Evolutionary conservation across 2,888 invertebrate genomes (phyloP).

Genomic region (Caenorhabditis auriculariae): DNA sequence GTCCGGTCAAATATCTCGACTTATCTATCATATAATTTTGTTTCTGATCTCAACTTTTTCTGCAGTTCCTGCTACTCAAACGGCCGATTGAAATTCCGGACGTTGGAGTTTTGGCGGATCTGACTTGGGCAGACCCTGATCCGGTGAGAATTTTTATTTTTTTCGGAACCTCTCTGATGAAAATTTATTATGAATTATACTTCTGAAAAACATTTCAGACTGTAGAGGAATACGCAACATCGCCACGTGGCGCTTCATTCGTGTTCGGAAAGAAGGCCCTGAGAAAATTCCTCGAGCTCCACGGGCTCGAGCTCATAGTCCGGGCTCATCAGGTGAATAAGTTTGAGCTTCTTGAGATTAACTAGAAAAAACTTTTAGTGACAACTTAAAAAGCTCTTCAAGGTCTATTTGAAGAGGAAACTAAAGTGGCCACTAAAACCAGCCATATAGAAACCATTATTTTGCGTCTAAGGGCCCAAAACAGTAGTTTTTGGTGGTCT

Average conservation of each 20-base stretch:
- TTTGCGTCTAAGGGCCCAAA: too few species aligned
- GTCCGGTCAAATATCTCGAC: too few species aligned
- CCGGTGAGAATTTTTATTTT: constrained; percentile 12
- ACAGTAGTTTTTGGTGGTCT: too few species aligned
- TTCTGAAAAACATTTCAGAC: constrained; percentile 6
- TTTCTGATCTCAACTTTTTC: neutral
- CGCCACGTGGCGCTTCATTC: constrained; percentile 38
- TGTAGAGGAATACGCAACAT: constrained; percentile 38
- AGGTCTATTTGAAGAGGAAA: too few species aligned
- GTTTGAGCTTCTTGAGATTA: too few species aligned
- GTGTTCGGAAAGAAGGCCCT: constrained; percentile 55
- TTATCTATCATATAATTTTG: too few species aligned
- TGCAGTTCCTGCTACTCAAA: constrained; percentile 69
- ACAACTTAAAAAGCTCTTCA: too few species aligned
- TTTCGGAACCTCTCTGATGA: neutral
- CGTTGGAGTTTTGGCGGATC: constrained; percentile 67
- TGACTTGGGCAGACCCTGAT: constrained; percentile 64
- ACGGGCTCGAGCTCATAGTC: constrained; percentile 49
- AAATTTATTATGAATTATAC: too few species aligned
- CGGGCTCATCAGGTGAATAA: constrained; percentile 56
- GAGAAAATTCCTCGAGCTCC: constrained; percentile 37
- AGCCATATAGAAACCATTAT: too few species aligned
- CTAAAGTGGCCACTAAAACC: too few species aligned
- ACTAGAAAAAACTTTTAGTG: too few species aligned
- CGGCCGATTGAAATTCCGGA: constrained; percentile 70